Evolutionary conservation across 1,140 invertebrate genomes (phyloP).

Genomic region (Danaus melanippus): DNA sequence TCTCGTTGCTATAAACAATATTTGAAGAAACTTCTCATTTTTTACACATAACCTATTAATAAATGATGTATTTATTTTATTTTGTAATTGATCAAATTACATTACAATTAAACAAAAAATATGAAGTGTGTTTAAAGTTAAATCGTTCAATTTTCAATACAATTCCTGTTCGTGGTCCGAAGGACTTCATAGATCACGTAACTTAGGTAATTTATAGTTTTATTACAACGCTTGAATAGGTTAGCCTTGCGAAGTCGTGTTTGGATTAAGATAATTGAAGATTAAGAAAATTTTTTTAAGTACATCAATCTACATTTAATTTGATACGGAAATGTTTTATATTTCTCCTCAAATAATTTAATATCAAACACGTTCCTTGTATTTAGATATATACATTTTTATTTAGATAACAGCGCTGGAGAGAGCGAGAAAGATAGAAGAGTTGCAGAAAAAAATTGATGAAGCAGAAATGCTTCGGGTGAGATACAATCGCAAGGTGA

Average conservation of each 20-base stretch:
- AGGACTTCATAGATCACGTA: too few relatives aligned
- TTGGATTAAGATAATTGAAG: slow-evolving; percentile 2
- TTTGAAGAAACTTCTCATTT: not conserved
- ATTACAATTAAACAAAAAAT: too few relatives aligned
- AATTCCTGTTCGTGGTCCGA: too few relatives aligned
- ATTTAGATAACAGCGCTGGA: slow-evolving; percentile 84
- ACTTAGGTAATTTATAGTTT: slow-evolving; percentile 7
- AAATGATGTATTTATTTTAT: too few relatives aligned
- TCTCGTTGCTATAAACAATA: slow-evolving; percentile 5
- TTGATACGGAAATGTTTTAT: slow-evolving; percentile 8
- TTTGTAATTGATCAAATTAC: too few relatives aligned
- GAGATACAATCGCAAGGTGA: slow-evolving; percentile 80
- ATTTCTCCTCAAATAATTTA: slow-evolving; percentile 4
- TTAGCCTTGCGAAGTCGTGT: slow-evolving; percentile 10
- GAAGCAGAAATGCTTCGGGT: slow-evolving; percentile 81
- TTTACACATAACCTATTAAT: too few relatives aligned
- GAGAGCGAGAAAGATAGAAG: slow-evolving; percentile 86
- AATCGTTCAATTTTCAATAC: too few relatives aligned
- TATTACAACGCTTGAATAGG: slow-evolving; percentile 9
- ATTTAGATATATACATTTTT: slow-evolving; percentile 4
- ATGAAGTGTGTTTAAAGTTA: too few relatives aligned
- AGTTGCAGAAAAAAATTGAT: slow-evolving; percentile 82
- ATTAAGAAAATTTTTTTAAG: slow-evolving; percentile 1
- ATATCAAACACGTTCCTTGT: not conserved
- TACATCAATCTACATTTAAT: slow-evolving; percentile 3